Conservation (phyloP, 1,140 invertebrate species). For the Nasonia vitripennis region DNA sequence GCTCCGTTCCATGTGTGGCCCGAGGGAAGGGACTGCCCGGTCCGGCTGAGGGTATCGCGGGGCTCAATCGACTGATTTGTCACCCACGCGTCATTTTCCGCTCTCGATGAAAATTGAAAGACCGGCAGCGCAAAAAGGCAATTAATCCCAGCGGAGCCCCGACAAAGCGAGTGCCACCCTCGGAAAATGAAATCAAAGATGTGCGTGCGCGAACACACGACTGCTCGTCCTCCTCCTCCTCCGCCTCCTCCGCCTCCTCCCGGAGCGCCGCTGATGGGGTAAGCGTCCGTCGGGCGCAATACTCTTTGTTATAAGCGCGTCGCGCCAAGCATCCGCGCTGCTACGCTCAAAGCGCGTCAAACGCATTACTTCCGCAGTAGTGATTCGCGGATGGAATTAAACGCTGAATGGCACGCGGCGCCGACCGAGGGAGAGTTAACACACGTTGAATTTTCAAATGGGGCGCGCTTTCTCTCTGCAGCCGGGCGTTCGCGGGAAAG, state of each 20-base stretch:
- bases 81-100: slow-evolving; percentile 72
- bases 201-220: not conserved
- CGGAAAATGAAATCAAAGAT: slow-evolving; percentile 36
- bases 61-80: slow-evolving; percentile 74
- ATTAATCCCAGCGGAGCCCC: too few relatives aligned
- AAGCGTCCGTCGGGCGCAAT: not conserved
- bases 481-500: not conserved
- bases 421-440: slow-evolving; percentile 5
- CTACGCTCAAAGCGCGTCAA: slow-evolving; percentile 35
- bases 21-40: slow-evolving; percentile 56
- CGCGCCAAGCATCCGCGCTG: slow-evolving; percentile 4
- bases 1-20: not conserved
- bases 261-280: too few relatives aligned
- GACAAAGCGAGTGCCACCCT: not conserved
- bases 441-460: slow-evolving; percentile 37
- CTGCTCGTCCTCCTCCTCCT: too few relatives aligned
- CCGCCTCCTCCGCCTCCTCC: too few relatives aligned
- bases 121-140: too few relatives aligned
- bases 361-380: slow-evolving; percentile 43
- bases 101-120: too few relatives aligned
- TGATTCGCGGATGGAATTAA: slow-evolving; percentile 45
- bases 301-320: slow-evolving; percentile 34
- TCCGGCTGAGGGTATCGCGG: slow-evolving; percentile 66
- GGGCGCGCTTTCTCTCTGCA: not conserved
- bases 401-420: not conserved